A percentile compares a stretch with the other conserved stretches of the same genome.
phyloP scores from a whole-genome alignment of 2,113 vertebrate species.

The Labeo rohita region DNA sequence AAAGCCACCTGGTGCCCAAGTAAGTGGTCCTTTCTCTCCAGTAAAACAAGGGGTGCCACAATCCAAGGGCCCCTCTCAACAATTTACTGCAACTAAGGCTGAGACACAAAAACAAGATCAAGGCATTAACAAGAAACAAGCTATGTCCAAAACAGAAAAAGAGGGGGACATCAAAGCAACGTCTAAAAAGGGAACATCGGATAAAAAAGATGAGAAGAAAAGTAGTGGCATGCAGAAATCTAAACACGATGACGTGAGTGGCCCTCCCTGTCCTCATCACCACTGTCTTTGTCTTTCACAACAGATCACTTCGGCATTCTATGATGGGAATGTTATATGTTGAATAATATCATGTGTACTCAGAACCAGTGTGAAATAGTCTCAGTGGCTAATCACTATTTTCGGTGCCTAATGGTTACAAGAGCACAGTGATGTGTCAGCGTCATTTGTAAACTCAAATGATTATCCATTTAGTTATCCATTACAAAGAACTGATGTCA shows the following conservation, averaged over 20 bases:
- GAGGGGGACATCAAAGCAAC: slow-evolving; percentile 72
- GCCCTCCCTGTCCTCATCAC: slow-evolving; percentile 73
- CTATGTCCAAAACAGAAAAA: slow-evolving; percentile 71
- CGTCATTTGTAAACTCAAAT: background rate
- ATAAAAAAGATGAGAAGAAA: slow-evolving; percentile 79
- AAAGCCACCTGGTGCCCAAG: slow-evolving; percentile 75
- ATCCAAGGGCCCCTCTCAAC: slow-evolving; percentile 70
- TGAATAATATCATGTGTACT: slow-evolving; percentile 20
- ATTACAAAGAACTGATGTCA: slow-evolving; percentile 1
- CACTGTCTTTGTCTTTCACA: slow-evolving; percentile 55
- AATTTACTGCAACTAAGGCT: slow-evolving; percentile 70
- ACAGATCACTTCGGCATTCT: slow-evolving; percentile 40
- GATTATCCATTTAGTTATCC: background rate
- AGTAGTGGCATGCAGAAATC: slow-evolving; percentile 77
- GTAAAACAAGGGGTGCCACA: slow-evolving; percentile 78
- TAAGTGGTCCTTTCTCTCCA: slow-evolving; percentile 77
- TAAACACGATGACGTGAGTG: slow-evolving; percentile 91
- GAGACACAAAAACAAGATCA: slow-evolving; percentile 74
- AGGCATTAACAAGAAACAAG: slow-evolving; percentile 74
- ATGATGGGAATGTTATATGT: slow-evolving; percentile 31
- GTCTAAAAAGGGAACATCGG: slow-evolving; percentile 75
- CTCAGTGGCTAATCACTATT: slow-evolving; percentile 24
- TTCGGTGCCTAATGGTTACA: slow-evolving; percentile 13
- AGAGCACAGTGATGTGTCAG: slow-evolving; percentile 7
- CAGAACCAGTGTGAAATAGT: slow-evolving; percentile 1